Conservation (phyloP, 2,888 invertebrate species). For the Lithosia quadra region DNA sequence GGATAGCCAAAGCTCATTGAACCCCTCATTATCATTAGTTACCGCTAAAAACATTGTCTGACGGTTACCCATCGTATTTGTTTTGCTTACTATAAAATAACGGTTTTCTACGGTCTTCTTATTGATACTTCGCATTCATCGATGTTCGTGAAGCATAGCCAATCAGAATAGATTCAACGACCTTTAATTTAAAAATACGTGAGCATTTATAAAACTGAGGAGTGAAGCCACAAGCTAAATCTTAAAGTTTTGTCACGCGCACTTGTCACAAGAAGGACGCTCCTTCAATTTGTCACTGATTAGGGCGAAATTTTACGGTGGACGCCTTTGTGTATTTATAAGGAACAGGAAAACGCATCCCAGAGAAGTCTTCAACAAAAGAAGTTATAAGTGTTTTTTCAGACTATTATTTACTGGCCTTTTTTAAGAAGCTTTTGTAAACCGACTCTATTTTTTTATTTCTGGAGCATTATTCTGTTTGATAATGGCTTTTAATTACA, state of each 20-base stretch:
- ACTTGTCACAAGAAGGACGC: constrained; percentile 15
- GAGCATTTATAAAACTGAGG: neutral
- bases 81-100: too few relatives aligned
- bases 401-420: neutral
- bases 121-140: too few relatives aligned
- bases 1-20: too few relatives aligned
- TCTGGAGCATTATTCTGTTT: neutral
- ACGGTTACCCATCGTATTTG: too few relatives aligned
- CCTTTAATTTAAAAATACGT: neutral
- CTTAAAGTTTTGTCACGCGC: constrained; percentile 24
- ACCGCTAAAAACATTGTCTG: too few relatives aligned
- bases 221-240: constrained; percentile 1
- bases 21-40: too few relatives aligned
- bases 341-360: constrained; percentile 7
- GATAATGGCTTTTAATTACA: neutral
- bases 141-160: too few relatives aligned
- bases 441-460: neutral
- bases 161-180: neutral
- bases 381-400: constrained; percentile 1
- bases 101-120: too few relatives aligned
- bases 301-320: constrained; percentile 21
- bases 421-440: neutral
- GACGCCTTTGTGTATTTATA: constrained; percentile 9
- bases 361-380: neutral
- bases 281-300: constrained; percentile 34